Base-by-base conservation (phyloP, 2,888 invertebrate species). In the Elegia similella region DNA sequence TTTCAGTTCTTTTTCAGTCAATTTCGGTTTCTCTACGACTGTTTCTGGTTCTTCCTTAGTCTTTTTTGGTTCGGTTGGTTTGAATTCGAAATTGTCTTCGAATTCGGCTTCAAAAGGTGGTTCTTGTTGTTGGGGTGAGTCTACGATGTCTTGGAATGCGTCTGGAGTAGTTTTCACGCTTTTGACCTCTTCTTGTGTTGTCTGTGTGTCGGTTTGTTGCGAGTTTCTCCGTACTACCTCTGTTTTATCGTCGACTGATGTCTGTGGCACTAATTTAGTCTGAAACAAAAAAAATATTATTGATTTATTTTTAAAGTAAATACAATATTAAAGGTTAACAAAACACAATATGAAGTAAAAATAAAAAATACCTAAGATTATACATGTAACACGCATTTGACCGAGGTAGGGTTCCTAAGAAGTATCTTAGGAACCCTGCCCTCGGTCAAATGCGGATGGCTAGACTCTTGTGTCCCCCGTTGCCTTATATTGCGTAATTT, bases 1-100 rank as follows among this genome's bases (percentile, higher is more conserved):
- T 70, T 91, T 92, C 0, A 92, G 72, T 69, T 93, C 93, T 58
- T 93, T 93, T 47, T 93, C 93, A 0, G 93, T 92, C 59, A 94
- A 73, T 77, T 93, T 91, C 0, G 93, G 85, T 75, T 89, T 90
- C 56, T 90, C 91, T 63, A 72, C 68, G 0, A 69, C 61, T 0
- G 75, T 71, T 67, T 82, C 82, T 0, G 69, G 59, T 0, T 82
- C 82, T 52, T 72, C 76, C 44, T 74, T 76, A 7, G 75, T 73
- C 61, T 75, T 72, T 59, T 79, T 76, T 7, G 76, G 72, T 58
- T 76, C 73, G 44, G 64, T 50, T 0, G 69, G 62, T 70, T 80
- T 81, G 55, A 84, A 84, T 15, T 81, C 73, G 56, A 79, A 77
- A 53, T 74, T 73, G 30, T 74, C 73, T 64, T 70, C 75, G 57